Base-by-base conservation (phyloP, 2,113 vertebrate genomes). In the Oreochromis tanganicae region DNA sequence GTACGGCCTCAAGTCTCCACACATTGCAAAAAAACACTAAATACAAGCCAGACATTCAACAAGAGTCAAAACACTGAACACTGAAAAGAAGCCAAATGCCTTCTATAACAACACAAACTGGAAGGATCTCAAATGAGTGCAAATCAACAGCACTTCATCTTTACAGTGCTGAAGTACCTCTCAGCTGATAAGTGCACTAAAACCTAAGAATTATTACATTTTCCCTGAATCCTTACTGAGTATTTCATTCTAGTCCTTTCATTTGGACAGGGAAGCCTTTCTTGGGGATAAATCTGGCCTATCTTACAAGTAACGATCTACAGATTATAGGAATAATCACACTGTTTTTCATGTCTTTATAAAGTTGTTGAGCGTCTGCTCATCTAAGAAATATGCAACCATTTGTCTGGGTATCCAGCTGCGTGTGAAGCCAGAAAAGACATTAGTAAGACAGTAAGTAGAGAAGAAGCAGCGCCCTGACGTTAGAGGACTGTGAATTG, bases 111-210 rank as follows among this genome's bases (percentile, higher is more conserved):
- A 88, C 73, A 90, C 38, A 7, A 80, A 89, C 16, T 66, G 36
- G 79, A 68, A 78, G 71, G 61, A 68, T 36, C 41, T 81, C 34
- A 10, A 73, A 80, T 80, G 24, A 87, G 52, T 41, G 80, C 82
- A 82, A 84, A 89, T 91, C 83, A 92, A 90, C 78, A 19, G 83
- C 78, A 81, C 87, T 90, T 71, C 41, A 73, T 85, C 59, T 81
- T 61, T 83, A 80, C 32, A 68, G 68, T 29, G 43, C 56, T 78
- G 46, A 61, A 85, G 89, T 57, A 73, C 38, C 89, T 81, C 87
- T 93, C 82, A 9, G 84, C 79, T 89, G 41, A 52, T 78, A 82
- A 88, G 68, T 68, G 46, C 82, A 86, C 50, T 84, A 68, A 88
- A 91, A 79, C 80, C 10, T 14, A 92, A 80, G 57, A 91, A 82